phyloP scores from a whole-genome alignment of 2,888 invertebrate genomes.

The Pogonocherus hispidulus region DNA sequence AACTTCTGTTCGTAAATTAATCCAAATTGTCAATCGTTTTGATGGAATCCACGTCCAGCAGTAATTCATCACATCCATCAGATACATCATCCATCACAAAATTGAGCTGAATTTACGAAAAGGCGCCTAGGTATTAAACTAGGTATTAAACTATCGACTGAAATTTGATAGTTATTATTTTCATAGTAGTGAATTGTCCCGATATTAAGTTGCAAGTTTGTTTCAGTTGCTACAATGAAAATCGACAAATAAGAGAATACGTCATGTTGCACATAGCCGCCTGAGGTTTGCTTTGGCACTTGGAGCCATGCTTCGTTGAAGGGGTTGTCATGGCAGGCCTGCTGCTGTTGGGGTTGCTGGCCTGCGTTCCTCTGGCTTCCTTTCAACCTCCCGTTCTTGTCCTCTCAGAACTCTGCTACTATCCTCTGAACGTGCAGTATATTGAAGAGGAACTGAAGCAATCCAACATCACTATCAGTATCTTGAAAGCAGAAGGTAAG shows the following conservation, averaged over 20 bases:
- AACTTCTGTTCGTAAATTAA: no score
- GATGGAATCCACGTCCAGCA: no score
- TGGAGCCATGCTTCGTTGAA: conserved; percentile 63
- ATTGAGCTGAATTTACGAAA: no score
- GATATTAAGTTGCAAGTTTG: not conserved
- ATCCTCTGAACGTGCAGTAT: conserved; percentile 74
- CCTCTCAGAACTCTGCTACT: conserved; percentile 68
- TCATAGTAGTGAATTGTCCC: no score
- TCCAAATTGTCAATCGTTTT: no score
- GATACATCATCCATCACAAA: no score
- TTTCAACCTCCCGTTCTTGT: conserved; percentile 70
- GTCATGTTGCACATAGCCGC: conserved; percentile 12
- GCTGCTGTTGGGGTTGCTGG: conserved; percentile 73
- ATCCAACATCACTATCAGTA: conserved; percentile 69
- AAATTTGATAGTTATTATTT: no score
- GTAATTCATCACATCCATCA: no score
- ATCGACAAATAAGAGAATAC: not conserved
- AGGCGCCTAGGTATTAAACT: no score
- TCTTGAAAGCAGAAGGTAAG: conserved; percentile 64
- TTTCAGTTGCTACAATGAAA: conserved; percentile 26
- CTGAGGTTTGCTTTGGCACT: conserved; percentile 38
- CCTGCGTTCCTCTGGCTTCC: conserved; percentile 70
- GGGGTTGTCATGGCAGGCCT: conserved; percentile 68
- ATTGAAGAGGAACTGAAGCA: conserved; percentile 74
- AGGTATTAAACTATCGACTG: no score